Base-by-base conservation (phyloP, 2,113 vertebrate species). In the Neodontobutis hainanensis region DNA sequence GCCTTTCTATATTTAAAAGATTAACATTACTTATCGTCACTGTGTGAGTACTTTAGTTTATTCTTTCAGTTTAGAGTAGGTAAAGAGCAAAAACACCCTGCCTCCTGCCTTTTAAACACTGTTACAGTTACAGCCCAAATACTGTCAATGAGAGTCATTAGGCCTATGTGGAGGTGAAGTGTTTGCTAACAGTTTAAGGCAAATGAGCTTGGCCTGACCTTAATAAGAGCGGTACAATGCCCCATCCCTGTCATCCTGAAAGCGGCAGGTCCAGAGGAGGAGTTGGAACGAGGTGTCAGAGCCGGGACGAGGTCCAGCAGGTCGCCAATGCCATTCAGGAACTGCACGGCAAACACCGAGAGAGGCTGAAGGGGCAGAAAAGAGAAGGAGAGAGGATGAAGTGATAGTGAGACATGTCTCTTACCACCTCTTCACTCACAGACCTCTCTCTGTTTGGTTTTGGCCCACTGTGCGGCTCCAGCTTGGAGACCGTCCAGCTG, bases 191-290 rank as follows among this genome's bases (percentile, higher is more conserved):
- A 75, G 47, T 60, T n/a, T 36, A 36, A 66, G 65, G 72, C 84
- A 79, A 79, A 82, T 56, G 44, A 68, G 65, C 46, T 72, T n/a
- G 45, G 67, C 47, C 91, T 92, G 49, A 97, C 96, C 95, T 97
- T 97, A 82, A 97, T 95, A 14, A 97, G 94, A 46, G 94, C 95
- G 47, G 95, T 96, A 80, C 96, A 97, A 80, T 96, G 95, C 71
- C 95, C 95, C 93, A 95, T 95, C 75, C 93, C 93, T 84, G 92
- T 88, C 90, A 77, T 87, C 69, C 82, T 89, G 74, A 87, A 85
- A 46, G 80, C 8, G 0, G 50, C 42, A 6, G 71, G 5, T 46
- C 77, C 80, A 3, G 52, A 6, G 49, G 85, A 85, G 66, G 74
- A 84, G 78, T 85, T 61, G 78, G 83, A 84, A 53, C 78, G 83